Percentiles rank a stretch among this genome's conserved stretches.
These are phyloP conservation scores for Phalacrocorax brasilianus DNA, from an alignment of 2,113 vertebrate genomes.

Conservation along the genomic window DNA sequence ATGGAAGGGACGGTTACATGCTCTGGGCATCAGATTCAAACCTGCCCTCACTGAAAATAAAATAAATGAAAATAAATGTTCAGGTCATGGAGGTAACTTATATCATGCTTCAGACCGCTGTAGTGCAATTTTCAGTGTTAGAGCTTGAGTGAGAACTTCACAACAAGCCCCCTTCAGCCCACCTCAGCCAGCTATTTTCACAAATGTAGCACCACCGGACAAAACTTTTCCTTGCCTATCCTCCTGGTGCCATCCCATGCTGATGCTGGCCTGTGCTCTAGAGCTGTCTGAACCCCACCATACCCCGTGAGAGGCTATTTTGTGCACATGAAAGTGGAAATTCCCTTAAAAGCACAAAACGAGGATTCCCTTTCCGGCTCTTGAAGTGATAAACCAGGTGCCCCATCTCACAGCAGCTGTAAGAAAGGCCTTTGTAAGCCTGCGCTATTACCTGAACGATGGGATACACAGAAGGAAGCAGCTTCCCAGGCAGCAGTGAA, in stretches of 20 bases:
- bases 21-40: neutral
- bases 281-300: neutral
- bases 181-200: neutral
- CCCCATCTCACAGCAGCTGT: neutral
- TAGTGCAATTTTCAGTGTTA: rapidly evolving
- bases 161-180: neutral
- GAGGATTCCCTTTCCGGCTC: neutral
- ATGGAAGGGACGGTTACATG: neutral
- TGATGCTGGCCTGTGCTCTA: neutral
- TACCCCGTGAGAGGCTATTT: neutral
- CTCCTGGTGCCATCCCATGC: neutral
- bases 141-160: neutral
- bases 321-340: rapidly evolving
- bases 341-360: neutral
- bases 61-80: neutral
- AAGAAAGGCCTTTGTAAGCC: neutral
- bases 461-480: neutral
- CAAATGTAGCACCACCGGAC: too few relatives aligned
- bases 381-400: too few relatives aligned
- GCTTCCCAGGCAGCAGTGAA: neutral
- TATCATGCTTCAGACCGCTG: neutral
- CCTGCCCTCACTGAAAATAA: neutral
- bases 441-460: neutral
- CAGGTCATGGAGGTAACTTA: neutral
- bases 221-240: neutral